Conservation (phyloP, 2,797 vertebrate genomes). For the Margarornis squamiger region DNA sequence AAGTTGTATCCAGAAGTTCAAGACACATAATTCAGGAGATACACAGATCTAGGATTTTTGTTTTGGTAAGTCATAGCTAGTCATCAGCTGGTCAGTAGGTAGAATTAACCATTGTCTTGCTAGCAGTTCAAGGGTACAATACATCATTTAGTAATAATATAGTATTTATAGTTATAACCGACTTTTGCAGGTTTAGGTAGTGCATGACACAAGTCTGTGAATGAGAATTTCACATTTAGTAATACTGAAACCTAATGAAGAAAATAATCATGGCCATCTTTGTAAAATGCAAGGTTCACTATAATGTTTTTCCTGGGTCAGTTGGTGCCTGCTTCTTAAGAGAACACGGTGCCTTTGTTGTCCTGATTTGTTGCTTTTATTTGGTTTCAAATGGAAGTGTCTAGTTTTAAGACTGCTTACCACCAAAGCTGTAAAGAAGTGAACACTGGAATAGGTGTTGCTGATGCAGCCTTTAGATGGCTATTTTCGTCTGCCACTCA, state of each 20-base stretch:
- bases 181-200: background rate
- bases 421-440: background rate
- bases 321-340: background rate
- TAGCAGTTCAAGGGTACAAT: background rate
- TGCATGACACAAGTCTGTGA: background rate
- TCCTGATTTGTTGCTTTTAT: background rate
- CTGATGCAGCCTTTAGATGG: background rate
- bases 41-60: background rate
- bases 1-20: background rate
- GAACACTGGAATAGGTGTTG: background rate
- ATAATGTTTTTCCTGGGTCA: background rate
- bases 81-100: background rate
- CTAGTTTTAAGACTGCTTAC: slow-evolving; percentile 1
- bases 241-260: background rate
- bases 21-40: background rate
- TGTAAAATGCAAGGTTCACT: background rate
- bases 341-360: background rate
- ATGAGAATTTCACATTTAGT: background rate
- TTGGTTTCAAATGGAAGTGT: background rate
- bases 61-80: background rate
- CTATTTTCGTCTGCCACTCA: background rate
- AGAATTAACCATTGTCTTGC: background rate
- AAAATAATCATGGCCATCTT: background rate
- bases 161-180: background rate
- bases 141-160: background rate